phyloP scores from a whole-genome alignment of 1,140 invertebrate genomes.

The Pseudomyrmex pallidus region DNA sequence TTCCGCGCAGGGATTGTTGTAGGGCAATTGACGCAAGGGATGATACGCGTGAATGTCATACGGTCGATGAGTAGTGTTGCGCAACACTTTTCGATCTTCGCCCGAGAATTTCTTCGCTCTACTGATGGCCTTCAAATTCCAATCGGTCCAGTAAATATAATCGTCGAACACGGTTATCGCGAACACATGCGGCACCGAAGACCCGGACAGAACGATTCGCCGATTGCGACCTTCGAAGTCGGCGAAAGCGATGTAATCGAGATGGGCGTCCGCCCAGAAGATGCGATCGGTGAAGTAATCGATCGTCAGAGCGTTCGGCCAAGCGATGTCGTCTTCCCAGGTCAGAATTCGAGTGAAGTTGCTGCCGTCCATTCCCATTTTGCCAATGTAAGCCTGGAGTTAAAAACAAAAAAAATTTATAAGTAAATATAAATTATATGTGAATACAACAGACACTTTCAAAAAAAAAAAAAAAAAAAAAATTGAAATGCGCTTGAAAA shows the following conservation, averaged over 20 bases:
- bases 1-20: slow-evolving; percentile 95
- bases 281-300: slow-evolving; percentile 98
- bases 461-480: no score
- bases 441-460: background rate
- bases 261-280: slow-evolving; percentile 99
- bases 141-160: slow-evolving; percentile 98
- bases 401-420: slow-evolving; percentile 6
- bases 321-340: slow-evolving; percentile 97
- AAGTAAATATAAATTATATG: background rate
- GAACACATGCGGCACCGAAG: slow-evolving; percentile 96
- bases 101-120: slow-evolving; percentile 96
- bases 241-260: slow-evolving; percentile 98
- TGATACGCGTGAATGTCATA: slow-evolving; percentile 97
- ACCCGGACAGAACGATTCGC: slow-evolving; percentile 92
- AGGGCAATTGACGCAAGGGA: slow-evolving; percentile 92
- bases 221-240: slow-evolving; percentile 95
- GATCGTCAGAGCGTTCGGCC: slow-evolving; percentile 98
- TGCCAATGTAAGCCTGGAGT: slow-evolving; percentile 96
- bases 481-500: background rate
- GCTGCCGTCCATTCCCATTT: slow-evolving; percentile 98
- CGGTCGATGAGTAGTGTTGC: slow-evolving; percentile 97
- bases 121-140: slow-evolving; percentile 96
- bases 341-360: slow-evolving; percentile 96
- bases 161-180: slow-evolving; percentile 97
- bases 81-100: slow-evolving; percentile 89